A percentile compares a stretch with the other conserved stretches of the same genome.
Evolutionary conservation across 2,888 invertebrate genomes (phyloP).

Genomic region (Zele albiditarsus): DNA sequence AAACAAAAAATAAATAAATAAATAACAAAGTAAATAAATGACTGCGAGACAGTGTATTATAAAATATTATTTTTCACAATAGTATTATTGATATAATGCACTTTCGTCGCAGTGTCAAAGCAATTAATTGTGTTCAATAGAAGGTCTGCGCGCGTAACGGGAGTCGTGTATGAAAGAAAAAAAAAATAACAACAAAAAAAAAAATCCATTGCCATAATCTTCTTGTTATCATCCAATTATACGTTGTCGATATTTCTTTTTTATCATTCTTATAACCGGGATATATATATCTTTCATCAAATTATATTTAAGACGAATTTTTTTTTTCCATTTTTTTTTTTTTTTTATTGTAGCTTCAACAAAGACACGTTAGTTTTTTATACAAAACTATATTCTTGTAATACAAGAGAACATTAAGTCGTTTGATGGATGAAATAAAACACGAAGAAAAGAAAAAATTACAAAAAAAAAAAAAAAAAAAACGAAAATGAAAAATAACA

Average conservation of each 20-base stretch:
- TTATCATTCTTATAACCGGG: slow-evolving; percentile 23
- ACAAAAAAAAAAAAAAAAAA: slow-evolving; percentile 46
- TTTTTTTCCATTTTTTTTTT: slow-evolving; percentile 20
- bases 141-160: slow-evolving; percentile 14
- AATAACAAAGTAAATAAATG: slow-evolving; percentile 32
- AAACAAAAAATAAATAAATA: not conserved
- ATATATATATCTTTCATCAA: slow-evolving; percentile 18
- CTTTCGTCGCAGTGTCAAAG: slow-evolving; percentile 40
- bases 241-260: slow-evolving; percentile 26
- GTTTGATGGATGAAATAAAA: slow-evolving; percentile 3
- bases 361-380: slow-evolving; percentile 71
- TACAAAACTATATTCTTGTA: slow-evolving; percentile 69
- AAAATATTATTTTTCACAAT: slow-evolving; percentile 35
- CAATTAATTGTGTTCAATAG: slow-evolving; percentile 44
- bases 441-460: slow-evolving; percentile 26
- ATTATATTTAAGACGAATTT: not conserved
- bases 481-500: slow-evolving; percentile 44
- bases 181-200: slow-evolving; percentile 19
- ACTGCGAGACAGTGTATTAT: slow-evolving; percentile 38
- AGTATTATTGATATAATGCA: slow-evolving; percentile 37
- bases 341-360: slow-evolving; percentile 57
- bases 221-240: slow-evolving; percentile 14
- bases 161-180: slow-evolving; percentile 20
- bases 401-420: slow-evolving; percentile 9
- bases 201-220: slow-evolving; percentile 39